Evolutionary conservation across 2,797 vertebrate genomes (phyloP).

Genomic region (Orientallactaga sibirica): DNA sequence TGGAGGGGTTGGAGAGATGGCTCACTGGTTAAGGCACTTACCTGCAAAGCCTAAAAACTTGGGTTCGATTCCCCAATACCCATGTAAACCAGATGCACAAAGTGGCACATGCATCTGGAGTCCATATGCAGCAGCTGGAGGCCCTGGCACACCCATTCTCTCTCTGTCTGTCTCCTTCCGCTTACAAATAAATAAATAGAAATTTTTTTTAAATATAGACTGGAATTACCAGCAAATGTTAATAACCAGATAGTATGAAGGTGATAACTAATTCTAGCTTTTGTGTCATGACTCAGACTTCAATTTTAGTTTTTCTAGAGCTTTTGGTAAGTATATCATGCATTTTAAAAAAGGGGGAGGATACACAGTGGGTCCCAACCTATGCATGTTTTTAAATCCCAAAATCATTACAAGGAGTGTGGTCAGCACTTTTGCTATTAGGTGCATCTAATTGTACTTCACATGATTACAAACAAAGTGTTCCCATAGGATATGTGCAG

Average conservation of each 20-base stretch:
- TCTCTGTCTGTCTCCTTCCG: too few species aligned
- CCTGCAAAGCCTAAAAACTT: too few species aligned
- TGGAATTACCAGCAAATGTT: background rate
- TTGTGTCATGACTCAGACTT: too few species aligned
- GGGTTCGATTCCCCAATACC: too few species aligned
- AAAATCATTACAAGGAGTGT: background rate
- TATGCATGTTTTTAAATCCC: background rate
- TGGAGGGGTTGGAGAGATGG: background rate
- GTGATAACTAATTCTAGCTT: background rate
- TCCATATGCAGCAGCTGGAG: too few species aligned
- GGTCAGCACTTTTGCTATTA: background rate
- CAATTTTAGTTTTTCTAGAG: background rate
- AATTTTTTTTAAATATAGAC: background rate
- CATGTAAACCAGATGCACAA: too few species aligned
- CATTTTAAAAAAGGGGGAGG: background rate
- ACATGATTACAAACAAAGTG: background rate
- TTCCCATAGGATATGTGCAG: rapidly evolving
- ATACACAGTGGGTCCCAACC: background rate
- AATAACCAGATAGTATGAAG: background rate
- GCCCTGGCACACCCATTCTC: too few species aligned
- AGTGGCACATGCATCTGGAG: too few species aligned
- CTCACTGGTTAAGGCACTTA: too few species aligned
- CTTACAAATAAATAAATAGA: too few species aligned
- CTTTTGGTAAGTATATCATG: background rate
- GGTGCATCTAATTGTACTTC: background rate